Evolutionary conservation across 2,888 invertebrate genomes (phyloP).

Genomic region (Leptinotarsa haldemani): DNA sequence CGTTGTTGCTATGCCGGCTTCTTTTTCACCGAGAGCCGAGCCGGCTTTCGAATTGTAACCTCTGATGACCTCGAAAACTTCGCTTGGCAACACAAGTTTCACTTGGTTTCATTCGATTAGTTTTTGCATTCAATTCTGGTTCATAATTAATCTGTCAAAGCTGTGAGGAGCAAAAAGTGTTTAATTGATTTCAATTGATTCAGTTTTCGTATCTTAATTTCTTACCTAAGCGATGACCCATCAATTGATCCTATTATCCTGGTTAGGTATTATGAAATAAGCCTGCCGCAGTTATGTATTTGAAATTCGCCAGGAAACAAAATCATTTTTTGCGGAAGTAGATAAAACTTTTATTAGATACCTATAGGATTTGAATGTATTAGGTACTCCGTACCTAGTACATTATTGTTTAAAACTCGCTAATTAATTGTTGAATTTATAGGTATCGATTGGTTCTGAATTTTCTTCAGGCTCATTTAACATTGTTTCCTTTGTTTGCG

Average conservation of each 20-base stretch:
- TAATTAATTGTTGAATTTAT: no score
- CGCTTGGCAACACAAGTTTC: slow-evolving; percentile 44
- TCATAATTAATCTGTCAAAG: slow-evolving; percentile 1
- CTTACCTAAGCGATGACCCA: not conserved
- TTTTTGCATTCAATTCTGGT: slow-evolving; percentile 31
- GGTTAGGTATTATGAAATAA: not conserved
- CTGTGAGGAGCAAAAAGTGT: not conserved
- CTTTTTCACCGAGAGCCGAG: slow-evolving; percentile 31
- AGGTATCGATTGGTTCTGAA: no score
- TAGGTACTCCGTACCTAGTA: no score
- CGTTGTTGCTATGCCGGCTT: slow-evolving; percentile 35
- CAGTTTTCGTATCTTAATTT: slow-evolving; percentile 6
- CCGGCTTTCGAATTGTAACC: slow-evolving; percentile 41
- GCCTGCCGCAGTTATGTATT: not conserved
- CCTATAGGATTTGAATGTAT: no score
- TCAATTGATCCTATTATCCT: not conserved
- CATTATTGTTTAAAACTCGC: no score
- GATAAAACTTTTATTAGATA: no score
- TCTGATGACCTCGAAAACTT: slow-evolving; percentile 47
- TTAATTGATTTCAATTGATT: not conserved
- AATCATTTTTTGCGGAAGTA: not conserved
- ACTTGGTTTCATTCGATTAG: slow-evolving; percentile 35
- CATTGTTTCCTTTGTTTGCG: no score
- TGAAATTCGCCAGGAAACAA: not conserved
- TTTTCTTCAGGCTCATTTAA: no score